These are phyloP conservation scores for Falco peregrinus DNA, from an alignment of 2,797 vertebrate genomes.

Conservation along the genomic window DNA sequence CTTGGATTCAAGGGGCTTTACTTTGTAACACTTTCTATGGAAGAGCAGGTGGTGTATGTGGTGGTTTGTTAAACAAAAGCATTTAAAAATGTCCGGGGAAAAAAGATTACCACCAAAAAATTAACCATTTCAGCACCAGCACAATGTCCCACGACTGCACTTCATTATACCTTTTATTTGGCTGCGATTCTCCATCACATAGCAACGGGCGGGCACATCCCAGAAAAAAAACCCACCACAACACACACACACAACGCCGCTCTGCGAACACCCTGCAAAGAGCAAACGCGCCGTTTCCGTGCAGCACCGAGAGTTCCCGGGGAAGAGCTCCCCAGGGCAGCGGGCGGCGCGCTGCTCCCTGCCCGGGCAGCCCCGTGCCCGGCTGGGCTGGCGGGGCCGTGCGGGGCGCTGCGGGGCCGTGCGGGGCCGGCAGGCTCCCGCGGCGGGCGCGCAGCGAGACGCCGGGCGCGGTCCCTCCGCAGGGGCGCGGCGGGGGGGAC, in stretches of 20 bases:
- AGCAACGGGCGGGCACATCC: background rate
- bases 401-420: background rate
- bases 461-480: background rate
- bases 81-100: background rate
- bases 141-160: background rate
- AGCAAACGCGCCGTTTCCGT: background rate
- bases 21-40: constrained; percentile 7
- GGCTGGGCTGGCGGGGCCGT: background rate
- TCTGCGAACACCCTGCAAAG: background rate
- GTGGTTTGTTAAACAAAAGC: constrained; percentile 16
- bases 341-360: background rate
- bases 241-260: background rate
- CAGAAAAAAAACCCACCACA: background rate
- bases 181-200: background rate
- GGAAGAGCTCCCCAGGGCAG: background rate
- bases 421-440: background rate
- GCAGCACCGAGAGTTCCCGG: background rate
- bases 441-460: background rate
- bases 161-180: background rate
- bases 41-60: background rate
- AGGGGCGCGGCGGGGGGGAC: background rate
- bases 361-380: background rate
- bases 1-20: constrained; percentile 22
- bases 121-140: constrained; percentile 34
- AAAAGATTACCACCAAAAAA: background rate